These are phyloP conservation scores for Trichonephila clavipes DNA, from an alignment of 1,140 invertebrate genomes.

Conservation along the genomic window DNA sequence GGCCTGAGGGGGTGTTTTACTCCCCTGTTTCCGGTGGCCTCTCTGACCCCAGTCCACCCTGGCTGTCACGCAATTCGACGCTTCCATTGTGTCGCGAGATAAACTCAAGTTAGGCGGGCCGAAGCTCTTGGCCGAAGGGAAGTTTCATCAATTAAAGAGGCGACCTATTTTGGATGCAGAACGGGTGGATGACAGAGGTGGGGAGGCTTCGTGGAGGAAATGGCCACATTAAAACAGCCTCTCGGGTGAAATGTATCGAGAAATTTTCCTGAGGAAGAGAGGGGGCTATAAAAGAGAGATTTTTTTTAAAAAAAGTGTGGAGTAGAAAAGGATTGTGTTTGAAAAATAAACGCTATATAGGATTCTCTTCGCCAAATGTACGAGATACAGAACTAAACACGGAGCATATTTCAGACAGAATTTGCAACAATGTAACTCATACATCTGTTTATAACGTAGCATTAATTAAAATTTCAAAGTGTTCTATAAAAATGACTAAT, in stretches of 20 bases:
- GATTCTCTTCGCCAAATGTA: too few relatives aligned
- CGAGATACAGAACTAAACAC: too few relatives aligned
- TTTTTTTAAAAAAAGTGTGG: too few relatives aligned
- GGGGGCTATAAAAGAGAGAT: neutral
- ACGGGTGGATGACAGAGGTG: neutral
- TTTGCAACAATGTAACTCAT: too few relatives aligned
- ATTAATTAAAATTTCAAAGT: too few relatives aligned
- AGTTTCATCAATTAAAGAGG: slow-evolving; percentile 60
- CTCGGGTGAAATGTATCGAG: neutral
- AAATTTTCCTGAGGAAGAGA: neutral
- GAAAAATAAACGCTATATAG: too few relatives aligned
- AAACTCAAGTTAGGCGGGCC: slow-evolving; percentile 55
- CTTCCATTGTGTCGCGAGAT: slow-evolving; percentile 44
- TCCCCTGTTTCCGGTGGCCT: slow-evolving; percentile 69
- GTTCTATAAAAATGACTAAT: too few relatives aligned
- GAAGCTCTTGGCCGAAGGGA: neutral
- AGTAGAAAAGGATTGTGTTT: neutral
- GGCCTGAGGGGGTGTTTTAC: slow-evolving; percentile 49
- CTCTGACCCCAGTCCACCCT: slow-evolving; percentile 74
- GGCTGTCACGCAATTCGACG: slow-evolving; percentile 63
- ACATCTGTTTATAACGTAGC: too few relatives aligned
- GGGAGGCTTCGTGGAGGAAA: neutral
- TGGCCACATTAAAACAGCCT: neutral
- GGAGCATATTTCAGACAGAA: too few relatives aligned
- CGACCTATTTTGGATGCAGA: slow-evolving; percentile 47